Evolutionary conservation across 2,888 invertebrate species (phyloP), one percentile per base, ranked within the genome.

Genomic region (Brachypterus glaber): DNA sequence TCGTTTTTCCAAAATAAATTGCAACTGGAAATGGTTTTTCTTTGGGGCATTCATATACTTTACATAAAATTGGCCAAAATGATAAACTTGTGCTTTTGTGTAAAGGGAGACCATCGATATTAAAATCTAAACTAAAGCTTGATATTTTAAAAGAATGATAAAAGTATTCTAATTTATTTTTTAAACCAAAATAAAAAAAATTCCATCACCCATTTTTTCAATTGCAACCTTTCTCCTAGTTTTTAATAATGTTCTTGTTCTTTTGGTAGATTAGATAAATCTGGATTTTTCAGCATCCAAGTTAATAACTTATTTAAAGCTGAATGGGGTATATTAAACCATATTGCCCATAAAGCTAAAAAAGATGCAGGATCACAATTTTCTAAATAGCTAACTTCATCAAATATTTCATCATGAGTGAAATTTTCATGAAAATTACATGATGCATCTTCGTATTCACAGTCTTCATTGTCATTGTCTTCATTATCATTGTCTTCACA

Each of bases 31-130:
- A 43, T 17, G 37, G 37, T 8, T 3, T 7, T 17, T 26, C 30
- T 18, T 27, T 27, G 4, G 13, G 16, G 11, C 31, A 30, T 18
- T 35, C 17, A 11, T 32, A n/a, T 17, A 44, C 27, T n/a, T 24
- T 33, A 24, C 42, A 44, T 27, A 45, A 37, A 31, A 45, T 45
- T n/a, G 45, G 45, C 45, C 45, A 45, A 26, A 41, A 41, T 9
- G 37, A 38, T 9, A 5, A 2, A 11, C 33, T 41, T 15, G 33
- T 41, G 24, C 33, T 33, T 33, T 41, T 41, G 17, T 38, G 41
- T 8, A 41, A n/a, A 8, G 41, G 41, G 8, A 41, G 15, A 9
- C 41, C 37, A 33, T 41, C 41, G 8, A 33, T 33, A 33, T 41
- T 41, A 37, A 41, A 37, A 13, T 27, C 21, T 12, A 41, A 15